Evolutionary conservation across 2,113 vertebrate species (phyloP).

Genomic region (Numida meleagris): DNA sequence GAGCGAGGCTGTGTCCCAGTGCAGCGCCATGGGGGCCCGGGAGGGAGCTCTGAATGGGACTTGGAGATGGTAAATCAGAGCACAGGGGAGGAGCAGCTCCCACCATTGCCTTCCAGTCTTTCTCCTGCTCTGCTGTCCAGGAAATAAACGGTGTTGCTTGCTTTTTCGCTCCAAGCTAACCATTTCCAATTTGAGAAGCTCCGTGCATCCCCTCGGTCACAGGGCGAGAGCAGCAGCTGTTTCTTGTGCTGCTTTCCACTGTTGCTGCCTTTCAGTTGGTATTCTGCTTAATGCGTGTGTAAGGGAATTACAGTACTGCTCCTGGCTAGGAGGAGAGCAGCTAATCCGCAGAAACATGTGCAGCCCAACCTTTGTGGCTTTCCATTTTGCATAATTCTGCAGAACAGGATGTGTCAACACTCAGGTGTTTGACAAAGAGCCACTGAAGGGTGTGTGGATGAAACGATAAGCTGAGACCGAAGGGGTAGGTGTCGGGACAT

Average conservation of each 20-base stretch:
- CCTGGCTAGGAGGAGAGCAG: constrained; percentile 5
- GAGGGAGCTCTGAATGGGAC: neutral
- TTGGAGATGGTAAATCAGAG: neutral
- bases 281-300: neutral
- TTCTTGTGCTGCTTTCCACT: neutral
- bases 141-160: neutral
- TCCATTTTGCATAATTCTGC: neutral
- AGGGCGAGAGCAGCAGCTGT: rapidly evolving
- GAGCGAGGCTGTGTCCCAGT: neutral
- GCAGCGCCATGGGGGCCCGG: neutral
- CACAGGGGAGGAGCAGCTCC: neutral
- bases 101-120: rapidly evolving
- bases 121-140: neutral
- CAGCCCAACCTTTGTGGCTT: constrained; percentile 1
- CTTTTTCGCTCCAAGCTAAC: neutral
- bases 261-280: neutral
- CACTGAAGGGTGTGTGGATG: constrained; percentile 5
- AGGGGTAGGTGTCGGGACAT: constrained; percentile 56
- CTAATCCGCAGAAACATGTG: neutral
- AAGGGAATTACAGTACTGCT: neutral
- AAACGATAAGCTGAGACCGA: neutral
- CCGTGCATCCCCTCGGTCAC: rapidly evolving
- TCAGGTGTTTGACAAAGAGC: constrained; percentile 2
- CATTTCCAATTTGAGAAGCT: neutral
- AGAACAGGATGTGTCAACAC: constrained; percentile 1